Evolutionary conservation across 2,113 vertebrate genomes (phyloP).

Genomic region (Eonycteris spelaea): DNA sequence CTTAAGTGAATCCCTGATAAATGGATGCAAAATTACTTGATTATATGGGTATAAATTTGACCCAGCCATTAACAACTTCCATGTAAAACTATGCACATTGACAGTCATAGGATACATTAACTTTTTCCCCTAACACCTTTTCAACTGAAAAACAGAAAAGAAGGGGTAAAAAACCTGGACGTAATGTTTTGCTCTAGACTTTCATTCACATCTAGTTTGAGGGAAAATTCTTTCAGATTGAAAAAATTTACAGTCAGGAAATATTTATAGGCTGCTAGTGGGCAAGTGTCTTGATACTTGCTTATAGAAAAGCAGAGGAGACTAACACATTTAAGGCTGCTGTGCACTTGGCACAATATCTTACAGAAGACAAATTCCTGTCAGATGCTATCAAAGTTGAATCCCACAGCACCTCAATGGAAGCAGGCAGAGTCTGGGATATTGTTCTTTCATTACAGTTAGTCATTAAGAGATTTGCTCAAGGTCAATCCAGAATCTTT

Average conservation of each 20-base stretch:
- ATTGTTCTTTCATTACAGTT: neutral
- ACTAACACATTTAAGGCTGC: neutral
- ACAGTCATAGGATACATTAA: neutral
- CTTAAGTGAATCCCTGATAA: conserved; percentile 30
- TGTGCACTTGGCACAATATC: neutral
- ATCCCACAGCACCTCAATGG: neutral
- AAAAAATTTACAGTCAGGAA: neutral
- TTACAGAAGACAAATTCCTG: neutral
- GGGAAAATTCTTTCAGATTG: conserved; percentile 12
- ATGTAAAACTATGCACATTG: neutral
- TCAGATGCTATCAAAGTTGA: neutral
- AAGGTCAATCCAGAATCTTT: neutral
- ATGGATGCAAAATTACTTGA: neutral
- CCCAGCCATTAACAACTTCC: neutral
- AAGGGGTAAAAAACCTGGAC: neutral
- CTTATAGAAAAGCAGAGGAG: neutral
- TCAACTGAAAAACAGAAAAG: neutral
- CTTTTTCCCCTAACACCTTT: neutral
- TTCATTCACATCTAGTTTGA: conserved; percentile 17
- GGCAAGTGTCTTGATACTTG: neutral
- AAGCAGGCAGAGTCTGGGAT: neutral
- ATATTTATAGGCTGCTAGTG: neutral
- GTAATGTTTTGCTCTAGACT: neutral
- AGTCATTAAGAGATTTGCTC: conserved; percentile 8
- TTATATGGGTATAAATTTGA: conserved; percentile 8